Percentiles rank a stretch among this genome's conserved stretches.
phyloP scores from a whole-genome alignment of 2,888 invertebrate species.

The Rotaria sp. region DNA sequence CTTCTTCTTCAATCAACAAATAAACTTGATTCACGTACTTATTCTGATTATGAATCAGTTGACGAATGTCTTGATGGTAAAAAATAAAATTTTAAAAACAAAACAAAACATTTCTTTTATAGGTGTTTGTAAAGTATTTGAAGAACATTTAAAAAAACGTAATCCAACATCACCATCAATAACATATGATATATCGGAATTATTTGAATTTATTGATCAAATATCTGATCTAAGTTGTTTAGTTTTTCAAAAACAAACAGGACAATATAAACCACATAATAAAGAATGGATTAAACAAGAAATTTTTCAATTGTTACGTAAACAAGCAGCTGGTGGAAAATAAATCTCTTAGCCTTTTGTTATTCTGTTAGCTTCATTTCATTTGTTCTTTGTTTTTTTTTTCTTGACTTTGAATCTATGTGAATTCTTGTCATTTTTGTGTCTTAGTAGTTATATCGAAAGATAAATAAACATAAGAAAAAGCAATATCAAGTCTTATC shows the following conservation, averaged over 20 bases:
- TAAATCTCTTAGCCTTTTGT: neutral
- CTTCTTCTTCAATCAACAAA: conserved; percentile 76
- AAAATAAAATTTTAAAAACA: neutral
- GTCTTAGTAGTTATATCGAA: no score
- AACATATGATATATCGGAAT: conserved; percentile 91
- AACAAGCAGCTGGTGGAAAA: conserved; percentile 60
- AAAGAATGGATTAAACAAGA: conserved; percentile 99
- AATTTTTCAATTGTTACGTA: conserved; percentile 78
- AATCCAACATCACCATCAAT: conserved; percentile 93
- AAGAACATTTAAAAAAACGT: conserved; percentile 87
- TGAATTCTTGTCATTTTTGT: no score
- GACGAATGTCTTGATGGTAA: conserved; percentile 93
- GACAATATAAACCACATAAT: conserved; percentile 93
- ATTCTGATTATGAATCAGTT: conserved; percentile 93
- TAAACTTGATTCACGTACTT: conserved; percentile 88
- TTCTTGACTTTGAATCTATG: no score
- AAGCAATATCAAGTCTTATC: no score
- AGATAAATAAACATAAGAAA: no score
- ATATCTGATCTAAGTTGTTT: conserved; percentile 81
- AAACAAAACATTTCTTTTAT: neutral
- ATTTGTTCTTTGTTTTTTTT: neutral
- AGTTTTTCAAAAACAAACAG: conserved; percentile 76
- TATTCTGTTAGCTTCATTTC: neutral
- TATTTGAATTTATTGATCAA: conserved; percentile 96
- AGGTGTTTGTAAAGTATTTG: conserved; percentile 94